Conservation (phyloP, 1,140 invertebrate genomes). For the Caenorhabditis tropicalis region DNA sequence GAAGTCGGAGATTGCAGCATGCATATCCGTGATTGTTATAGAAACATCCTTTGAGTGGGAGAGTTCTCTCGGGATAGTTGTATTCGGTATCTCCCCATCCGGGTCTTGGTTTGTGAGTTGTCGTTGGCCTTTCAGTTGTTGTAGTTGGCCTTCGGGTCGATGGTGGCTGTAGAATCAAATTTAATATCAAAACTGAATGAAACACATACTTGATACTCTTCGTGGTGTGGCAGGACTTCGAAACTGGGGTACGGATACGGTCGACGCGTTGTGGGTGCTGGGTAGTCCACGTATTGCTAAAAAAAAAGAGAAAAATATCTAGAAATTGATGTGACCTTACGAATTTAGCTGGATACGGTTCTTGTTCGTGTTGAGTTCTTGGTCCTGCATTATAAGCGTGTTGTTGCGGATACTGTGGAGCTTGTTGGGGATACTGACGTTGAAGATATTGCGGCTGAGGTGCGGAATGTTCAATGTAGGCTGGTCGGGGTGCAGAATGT, state of each 20-base stretch:
- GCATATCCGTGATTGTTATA: conserved; percentile 26
- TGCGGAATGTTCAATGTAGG: not conserved
- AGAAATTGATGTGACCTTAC: no score
- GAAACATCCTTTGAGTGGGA: conserved; percentile 3
- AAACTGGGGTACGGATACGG: not conserved
- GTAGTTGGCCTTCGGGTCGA: not conserved
- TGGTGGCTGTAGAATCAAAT: not conserved
- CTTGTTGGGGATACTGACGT: not conserved
- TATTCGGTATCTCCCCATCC: conserved; percentile 22
- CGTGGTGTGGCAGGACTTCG: conserved; percentile 4
- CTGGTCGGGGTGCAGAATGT: not conserved
- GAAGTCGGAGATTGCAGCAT: not conserved
- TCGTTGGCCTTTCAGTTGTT: not conserved
- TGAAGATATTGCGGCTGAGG: not conserved
- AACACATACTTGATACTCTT: not conserved
- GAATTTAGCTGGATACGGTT: not conserved
- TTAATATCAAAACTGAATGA: not conserved
- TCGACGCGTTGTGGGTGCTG: not conserved
- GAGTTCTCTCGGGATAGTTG: not conserved
- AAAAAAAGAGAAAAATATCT: no score
- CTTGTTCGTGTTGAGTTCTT: not conserved
- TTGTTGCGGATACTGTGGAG: not conserved
- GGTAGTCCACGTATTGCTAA: conserved; percentile 3
- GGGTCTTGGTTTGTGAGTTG: not conserved
- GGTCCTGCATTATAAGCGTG: not conserved